Base-by-base conservation (phyloP, 2,113 vertebrate species). In the Rhynchomys soricoides region DNA sequence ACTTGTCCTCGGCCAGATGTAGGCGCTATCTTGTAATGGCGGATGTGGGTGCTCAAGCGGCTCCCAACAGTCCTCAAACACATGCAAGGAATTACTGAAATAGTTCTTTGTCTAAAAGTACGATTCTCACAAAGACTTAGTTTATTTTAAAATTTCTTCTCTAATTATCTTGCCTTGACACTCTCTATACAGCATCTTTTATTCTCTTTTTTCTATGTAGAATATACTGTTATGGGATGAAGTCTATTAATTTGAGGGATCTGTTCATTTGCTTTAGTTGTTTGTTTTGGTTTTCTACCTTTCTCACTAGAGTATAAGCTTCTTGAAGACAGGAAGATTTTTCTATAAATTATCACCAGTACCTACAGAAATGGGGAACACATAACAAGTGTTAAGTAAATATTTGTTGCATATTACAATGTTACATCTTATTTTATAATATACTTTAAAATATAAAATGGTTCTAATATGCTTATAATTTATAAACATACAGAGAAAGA, bases 401-500 rank as follows among this genome's bases (percentile, higher is more conserved):
- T 86, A 95, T 52, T 57, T 90, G 40, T 40, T 95, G 26, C 22
- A 97, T 66, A 95, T 71, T 81, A 90, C 40, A 85, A 91, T 90
- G 34, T 0, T 4, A 0, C 9, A n/a, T 77, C 16, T 74, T 95
- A 90, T 55, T 91, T 96, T 66, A 74, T 48, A 71, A 37, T 10
- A 37, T 10, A 66, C 40, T 90, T 96, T 87, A 93, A 70, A 79
- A 52, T 66, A 5, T 82, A 59, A 88, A 90, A 59, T 6, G 19
- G 89, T 93, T 87, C 57, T 92, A 57, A 88, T 79, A 89, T 59
- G 17, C 31, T 91, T 94, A 96, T 75, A 85, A 88, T 95, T 95
- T 96, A 95, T 43, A 95, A 74, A 24, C 19, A 94, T 37, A 55
- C 74, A 86, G 9, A 77, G 64, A 96, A 92, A 4, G 52, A 66